These are phyloP conservation scores for Anoura caudifer DNA, from an alignment of 2,113 vertebrate genomes.

Conservation along the genomic window DNA sequence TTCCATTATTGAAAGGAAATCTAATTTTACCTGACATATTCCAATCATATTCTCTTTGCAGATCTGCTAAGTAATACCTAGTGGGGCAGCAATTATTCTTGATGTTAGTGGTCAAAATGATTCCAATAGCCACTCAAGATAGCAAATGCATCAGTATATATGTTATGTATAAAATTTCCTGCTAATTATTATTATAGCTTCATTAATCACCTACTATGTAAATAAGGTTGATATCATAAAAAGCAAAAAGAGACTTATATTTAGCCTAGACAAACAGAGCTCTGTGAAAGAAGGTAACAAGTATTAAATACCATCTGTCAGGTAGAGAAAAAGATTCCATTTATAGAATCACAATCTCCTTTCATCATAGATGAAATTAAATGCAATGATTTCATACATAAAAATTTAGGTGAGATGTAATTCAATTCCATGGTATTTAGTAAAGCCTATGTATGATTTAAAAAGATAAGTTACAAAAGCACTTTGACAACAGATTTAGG, in stretches of 20 bases:
- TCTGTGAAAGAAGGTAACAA: background rate
- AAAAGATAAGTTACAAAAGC: background rate
- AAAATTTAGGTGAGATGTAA: background rate
- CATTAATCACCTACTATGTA: conserved; percentile 55
- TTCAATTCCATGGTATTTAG: background rate
- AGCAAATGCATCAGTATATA: conserved; percentile 31
- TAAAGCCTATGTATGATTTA: background rate
- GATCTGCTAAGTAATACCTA: conserved; percentile 38
- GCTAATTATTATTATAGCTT: conserved; percentile 28
- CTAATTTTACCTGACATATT: conserved; percentile 45
- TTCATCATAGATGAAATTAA: background rate
- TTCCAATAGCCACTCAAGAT: conserved; percentile 25
- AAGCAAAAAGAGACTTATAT: background rate
- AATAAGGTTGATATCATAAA: conserved; percentile 45
- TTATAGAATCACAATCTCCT: background rate
- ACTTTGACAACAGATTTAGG: background rate
- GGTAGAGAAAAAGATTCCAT: background rate
- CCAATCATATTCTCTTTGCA: conserved; percentile 39
- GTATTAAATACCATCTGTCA: background rate
- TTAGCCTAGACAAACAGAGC: background rate
- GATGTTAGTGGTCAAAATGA: conserved; percentile 50
- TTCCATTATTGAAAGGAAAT: conserved; percentile 67
- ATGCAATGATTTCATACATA: background rate
- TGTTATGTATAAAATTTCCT: conserved; percentile 7
- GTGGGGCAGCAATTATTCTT: conserved; percentile 41